Conservation (phyloP, 2,113 vertebrate species). For the Calyptommatus sinebrachiatus region DNA sequence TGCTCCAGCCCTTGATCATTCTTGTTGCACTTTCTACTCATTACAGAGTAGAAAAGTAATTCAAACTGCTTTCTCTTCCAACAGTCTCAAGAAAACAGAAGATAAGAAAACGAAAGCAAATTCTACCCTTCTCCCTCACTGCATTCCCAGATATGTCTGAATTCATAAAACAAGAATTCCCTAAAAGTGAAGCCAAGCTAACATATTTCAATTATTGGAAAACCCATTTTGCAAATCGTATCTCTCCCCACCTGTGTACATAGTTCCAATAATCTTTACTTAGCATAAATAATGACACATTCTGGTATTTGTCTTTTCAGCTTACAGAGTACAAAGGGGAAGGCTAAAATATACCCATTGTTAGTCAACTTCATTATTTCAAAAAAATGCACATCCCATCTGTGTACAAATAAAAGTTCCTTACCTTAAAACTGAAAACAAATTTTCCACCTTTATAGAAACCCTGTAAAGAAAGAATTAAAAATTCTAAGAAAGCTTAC, state of each 20-base stretch:
- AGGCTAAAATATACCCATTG: not conserved
- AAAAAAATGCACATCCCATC: not conserved
- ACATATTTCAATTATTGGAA: not conserved
- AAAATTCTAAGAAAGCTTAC: not conserved
- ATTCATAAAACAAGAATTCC: not conserved
- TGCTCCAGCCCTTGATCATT: no score
- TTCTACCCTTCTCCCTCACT: not conserved
- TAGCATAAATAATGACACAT: not conserved
- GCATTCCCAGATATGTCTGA: not conserved
- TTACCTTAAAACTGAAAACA: constrained; percentile 97
- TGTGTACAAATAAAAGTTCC: constrained; percentile 22
- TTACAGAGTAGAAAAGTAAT: not conserved
- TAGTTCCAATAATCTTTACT: not conserved
- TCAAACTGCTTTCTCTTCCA: not conserved
- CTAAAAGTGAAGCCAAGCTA: not conserved
- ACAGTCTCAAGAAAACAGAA: not conserved
- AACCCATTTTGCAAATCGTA: not conserved
- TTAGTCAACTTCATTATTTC: not conserved
- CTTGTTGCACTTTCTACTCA: no score
- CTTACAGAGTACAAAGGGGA: not conserved
- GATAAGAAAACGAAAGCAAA: not conserved
- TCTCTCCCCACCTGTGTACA: no score
- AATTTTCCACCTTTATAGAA: constrained; percentile 95
- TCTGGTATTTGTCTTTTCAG: not conserved
- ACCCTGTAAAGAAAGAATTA: constrained; percentile 69